Evolutionary conservation across 2,888 invertebrate genomes (phyloP).

Genomic region (Choristoneura rosaceana): DNA sequence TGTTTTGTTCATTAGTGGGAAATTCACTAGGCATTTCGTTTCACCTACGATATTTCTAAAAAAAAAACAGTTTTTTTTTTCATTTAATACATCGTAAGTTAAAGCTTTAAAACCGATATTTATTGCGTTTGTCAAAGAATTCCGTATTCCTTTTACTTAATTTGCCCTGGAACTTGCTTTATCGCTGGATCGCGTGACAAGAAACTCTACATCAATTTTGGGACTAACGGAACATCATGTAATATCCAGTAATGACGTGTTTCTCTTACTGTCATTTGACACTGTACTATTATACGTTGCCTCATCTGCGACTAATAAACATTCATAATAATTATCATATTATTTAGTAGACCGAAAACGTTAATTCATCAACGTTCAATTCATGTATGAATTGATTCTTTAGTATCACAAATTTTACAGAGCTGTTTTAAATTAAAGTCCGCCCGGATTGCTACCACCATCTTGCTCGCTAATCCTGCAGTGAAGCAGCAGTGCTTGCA

Average conservation of each 20-base stretch:
- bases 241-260: slow-evolving; percentile 81
- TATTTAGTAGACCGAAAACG: slow-evolving; percentile 1
- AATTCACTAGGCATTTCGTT: neutral
- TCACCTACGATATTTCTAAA: neutral
- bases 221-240: slow-evolving; percentile 77
- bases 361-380: slow-evolving; percentile 8
- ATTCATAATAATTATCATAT: slow-evolving; percentile 45
- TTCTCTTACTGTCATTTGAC: slow-evolving; percentile 76
- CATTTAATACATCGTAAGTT: neutral
- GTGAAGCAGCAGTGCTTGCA: too few species aligned
- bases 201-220: slow-evolving; percentile 68
- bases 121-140: slow-evolving; percentile 35
- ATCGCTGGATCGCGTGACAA: slow-evolving; percentile 78
- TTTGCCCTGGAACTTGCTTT: slow-evolving; percentile 65
- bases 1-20: slow-evolving; percentile 12
- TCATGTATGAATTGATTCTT: too few species aligned
- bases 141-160: slow-evolving; percentile 56
- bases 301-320: slow-evolving; percentile 47
- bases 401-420: neutral
- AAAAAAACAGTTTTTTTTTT: neutral
- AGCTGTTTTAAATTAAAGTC: too few species aligned
- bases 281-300: slow-evolving; percentile 51
- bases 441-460: too few species aligned
- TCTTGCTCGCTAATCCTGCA: too few species aligned
- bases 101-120: neutral